These are phyloP conservation scores for Sycobia sp. DNA, from an alignment of 1,140 invertebrate species.

Conservation along the genomic window DNA sequence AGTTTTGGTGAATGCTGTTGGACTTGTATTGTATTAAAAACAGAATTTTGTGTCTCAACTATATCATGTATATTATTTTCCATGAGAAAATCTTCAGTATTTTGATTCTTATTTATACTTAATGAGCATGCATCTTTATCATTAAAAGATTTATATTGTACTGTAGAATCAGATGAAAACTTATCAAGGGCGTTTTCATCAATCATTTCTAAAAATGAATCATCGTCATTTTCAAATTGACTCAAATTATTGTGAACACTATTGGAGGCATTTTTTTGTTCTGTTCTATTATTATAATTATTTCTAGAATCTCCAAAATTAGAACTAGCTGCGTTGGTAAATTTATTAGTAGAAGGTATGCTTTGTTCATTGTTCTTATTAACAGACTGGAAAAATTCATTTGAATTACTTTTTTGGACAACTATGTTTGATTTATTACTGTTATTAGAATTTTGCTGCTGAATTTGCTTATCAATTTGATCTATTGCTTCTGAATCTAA, in stretches of 20 bases:
- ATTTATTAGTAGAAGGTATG: neutral
- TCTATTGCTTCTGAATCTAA: constrained; percentile 43
- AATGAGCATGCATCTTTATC: neutral
- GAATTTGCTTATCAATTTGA: constrained; percentile 38
- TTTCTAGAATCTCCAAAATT: neutral
- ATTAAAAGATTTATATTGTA: neutral
- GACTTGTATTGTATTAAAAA: constrained; percentile 2
- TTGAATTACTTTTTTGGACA: neutral
- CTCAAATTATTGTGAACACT: constrained; percentile 2
- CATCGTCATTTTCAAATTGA: constrained; percentile 34
- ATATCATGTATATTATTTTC: constrained; percentile 32
- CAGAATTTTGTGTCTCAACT: neutral
- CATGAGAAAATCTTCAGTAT: constrained; percentile 23
- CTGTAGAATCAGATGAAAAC: neutral
- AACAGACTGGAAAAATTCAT: neutral
- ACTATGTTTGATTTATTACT: neutral
- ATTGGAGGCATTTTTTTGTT: neutral
- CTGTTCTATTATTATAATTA: neutral
- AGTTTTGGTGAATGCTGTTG: neutral
- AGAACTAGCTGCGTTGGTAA: too few species aligned
- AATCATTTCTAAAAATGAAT: constrained; percentile 38
- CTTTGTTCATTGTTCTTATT: neutral
- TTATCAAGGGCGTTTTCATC: constrained; percentile 26
- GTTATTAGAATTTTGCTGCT: constrained; percentile 1
- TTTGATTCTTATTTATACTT: neutral